Conservation (phyloP, 1,140 invertebrate genomes). For the Physella acuta region DNA sequence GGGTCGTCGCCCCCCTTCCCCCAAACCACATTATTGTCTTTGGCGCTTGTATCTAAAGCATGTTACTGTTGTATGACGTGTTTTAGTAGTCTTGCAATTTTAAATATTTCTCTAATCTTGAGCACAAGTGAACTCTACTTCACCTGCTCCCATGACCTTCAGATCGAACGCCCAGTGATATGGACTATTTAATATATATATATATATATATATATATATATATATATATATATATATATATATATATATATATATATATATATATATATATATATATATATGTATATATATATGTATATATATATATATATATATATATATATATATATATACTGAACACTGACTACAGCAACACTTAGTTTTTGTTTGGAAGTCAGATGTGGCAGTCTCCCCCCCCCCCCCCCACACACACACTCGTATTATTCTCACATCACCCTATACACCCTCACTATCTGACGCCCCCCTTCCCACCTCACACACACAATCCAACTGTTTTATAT, state of each 20-base stretch:
- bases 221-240: neutral
- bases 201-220: neutral
- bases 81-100: no score
- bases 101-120: no score
- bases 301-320: neutral
- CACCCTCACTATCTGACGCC: neutral
- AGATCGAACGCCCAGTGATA: no score
- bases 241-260: neutral
- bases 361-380: neutral
- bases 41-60: no score
- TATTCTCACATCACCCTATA: neutral
- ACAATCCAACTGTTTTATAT: no score
- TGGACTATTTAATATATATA: no score
- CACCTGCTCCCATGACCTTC: no score
- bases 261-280: conserved; percentile 8
- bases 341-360: neutral
- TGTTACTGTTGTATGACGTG: no score
- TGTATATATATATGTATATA: neutral
- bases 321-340: neutral
- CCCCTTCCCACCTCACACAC: neutral
- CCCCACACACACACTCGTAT: neutral
- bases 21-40: no score
- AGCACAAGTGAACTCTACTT: no score
- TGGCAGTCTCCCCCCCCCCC: neutral
- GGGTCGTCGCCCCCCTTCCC: no score